A percentile compares a stretch with the other conserved stretches of the same genome.
These are phyloP conservation scores for Chionoecetes opilio DNA, from an alignment of 1,140 invertebrate genomes.

Conservation along the genomic window DNA sequence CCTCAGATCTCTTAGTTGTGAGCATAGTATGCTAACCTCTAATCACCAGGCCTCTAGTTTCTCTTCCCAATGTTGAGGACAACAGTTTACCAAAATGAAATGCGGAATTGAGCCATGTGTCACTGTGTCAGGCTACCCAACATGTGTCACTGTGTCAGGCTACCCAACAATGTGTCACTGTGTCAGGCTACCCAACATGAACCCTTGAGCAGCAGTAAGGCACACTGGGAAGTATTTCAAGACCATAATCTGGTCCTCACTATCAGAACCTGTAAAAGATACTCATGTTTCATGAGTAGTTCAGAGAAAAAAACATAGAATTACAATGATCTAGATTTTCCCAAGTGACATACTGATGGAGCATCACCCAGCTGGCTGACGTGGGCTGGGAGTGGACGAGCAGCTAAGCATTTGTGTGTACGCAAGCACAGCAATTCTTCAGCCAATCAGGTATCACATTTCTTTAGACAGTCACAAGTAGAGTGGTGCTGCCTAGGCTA, in stretches of 20 bases:
- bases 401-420: too few species aligned
- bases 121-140: constrained; percentile 44
- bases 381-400: neutral
- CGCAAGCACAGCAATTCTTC: too few species aligned
- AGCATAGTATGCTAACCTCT: too few species aligned
- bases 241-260: constrained; percentile 43
- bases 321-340: neutral
- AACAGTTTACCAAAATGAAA: too few species aligned
- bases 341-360: neutral
- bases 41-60: too few species aligned
- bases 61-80: too few species aligned
- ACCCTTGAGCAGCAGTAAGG: constrained; percentile 73
- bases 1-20: too few species aligned
- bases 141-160: too few species aligned
- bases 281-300: neutral
- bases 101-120: neutral
- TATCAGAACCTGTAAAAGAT: constrained; percentile 47
- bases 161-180: too few species aligned
- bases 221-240: constrained; percentile 62
- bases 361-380: neutral
- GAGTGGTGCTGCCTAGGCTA: too few species aligned
- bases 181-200: constrained; percentile 58
- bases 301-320: neutral
- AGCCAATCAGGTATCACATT: too few species aligned
- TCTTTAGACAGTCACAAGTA: too few species aligned